Conservation (phyloP, 2,888 invertebrate genomes). For the Cerastis leucographa region DNA sequence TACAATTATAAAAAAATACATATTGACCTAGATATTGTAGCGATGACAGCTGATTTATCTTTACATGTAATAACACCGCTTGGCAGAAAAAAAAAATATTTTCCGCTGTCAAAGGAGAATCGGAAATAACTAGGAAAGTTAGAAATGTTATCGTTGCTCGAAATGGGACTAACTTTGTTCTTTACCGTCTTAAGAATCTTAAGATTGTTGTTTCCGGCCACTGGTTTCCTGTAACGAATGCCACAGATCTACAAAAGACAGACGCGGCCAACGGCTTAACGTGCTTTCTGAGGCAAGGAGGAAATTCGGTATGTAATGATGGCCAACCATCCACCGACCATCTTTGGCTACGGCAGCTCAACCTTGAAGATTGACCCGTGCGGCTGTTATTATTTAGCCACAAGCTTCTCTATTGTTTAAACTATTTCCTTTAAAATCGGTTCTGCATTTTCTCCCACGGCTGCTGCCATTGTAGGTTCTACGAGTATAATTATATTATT, state of each 20-base stretch:
- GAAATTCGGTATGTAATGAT: no score
- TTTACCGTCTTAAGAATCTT: background rate
- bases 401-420: background rate
- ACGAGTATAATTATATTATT: background rate
- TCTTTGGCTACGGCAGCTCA: no score
- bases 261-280: no score
- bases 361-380: no score
- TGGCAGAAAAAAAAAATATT: background rate
- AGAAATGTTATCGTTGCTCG: background rate
- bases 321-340: no score
- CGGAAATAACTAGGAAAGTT: background rate
- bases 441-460: constrained; percentile 1
- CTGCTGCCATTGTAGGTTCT: background rate
- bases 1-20: constrained; percentile 12
- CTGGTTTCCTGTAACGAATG: no score
- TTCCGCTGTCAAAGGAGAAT: background rate
- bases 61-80: background rate
- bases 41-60: constrained; percentile 24
- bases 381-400: no score
- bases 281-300: no score
- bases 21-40: constrained; percentile 19
- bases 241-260: no score
- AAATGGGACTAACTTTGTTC: background rate
- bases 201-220: background rate
- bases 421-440: background rate